Conservation (phyloP, 2,888 invertebrate genomes). For the Crematogaster levior region DNA sequence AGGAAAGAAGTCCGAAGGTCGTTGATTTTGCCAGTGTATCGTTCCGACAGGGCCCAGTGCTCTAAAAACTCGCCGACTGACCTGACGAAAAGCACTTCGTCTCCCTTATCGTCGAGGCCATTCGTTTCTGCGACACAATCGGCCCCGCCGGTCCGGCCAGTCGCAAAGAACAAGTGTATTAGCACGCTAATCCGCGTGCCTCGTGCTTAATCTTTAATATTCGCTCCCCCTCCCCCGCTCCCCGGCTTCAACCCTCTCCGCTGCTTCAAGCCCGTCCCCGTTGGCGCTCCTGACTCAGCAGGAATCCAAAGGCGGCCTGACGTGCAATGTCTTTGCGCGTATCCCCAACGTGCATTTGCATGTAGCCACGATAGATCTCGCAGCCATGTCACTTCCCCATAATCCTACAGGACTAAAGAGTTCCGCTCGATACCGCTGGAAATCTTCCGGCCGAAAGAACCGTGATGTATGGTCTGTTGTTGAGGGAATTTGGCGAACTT, state of each 20-base stretch:
- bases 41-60: slow-evolving; percentile 10
- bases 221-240: slow-evolving; percentile 34
- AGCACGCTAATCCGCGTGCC: slow-evolving; percentile 73
- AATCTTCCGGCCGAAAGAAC: slow-evolving; percentile 18
- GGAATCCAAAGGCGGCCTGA: slow-evolving; percentile 53
- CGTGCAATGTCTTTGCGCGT: slow-evolving; percentile 45
- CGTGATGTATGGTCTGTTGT: slow-evolving; percentile 13
- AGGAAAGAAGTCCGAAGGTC: not conserved
- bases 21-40: slow-evolving; percentile 38
- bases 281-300: slow-evolving; percentile 57
- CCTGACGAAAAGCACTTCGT: slow-evolving; percentile 77
- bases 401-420: slow-evolving; percentile 31
- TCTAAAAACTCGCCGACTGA: slow-evolving; percentile 62
- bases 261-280: slow-evolving; percentile 14
- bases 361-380: slow-evolving; percentile 35
- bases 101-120: slow-evolving; percentile 73
- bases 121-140: slow-evolving; percentile 77
- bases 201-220: slow-evolving; percentile 74
- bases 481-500: slow-evolving; percentile 3
- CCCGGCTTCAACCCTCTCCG: slow-evolving; percentile 33
- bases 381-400: slow-evolving; percentile 45
- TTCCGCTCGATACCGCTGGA: slow-evolving; percentile 34
- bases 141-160: slow-evolving; percentile 55
- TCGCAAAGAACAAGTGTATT: slow-evolving; percentile 76
- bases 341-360: slow-evolving; percentile 47